Evolutionary conservation across 1,140 invertebrate species (phyloP).

Genomic region (Trichomalopsis sarcophagae): DNA sequence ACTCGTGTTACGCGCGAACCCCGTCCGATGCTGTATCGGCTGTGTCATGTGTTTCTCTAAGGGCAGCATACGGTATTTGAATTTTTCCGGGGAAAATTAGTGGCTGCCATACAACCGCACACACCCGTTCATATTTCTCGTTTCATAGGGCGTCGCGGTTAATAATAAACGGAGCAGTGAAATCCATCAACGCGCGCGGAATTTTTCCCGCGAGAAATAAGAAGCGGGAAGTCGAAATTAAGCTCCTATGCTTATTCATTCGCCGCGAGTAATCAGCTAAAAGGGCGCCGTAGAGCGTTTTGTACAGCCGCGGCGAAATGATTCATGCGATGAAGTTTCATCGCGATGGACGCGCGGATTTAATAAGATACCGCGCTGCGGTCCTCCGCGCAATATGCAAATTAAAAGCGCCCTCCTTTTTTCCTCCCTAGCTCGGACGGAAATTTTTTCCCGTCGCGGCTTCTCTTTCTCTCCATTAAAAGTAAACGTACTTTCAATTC

Average conservation of each 20-base stretch:
- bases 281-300: slow-evolving; percentile 38
- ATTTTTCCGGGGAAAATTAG: too few species aligned
- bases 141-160: background rate
- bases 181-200: slow-evolving; percentile 7
- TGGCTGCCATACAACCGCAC: too few species aligned
- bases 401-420: slow-evolving; percentile 28
- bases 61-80: too few species aligned
- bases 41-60: background rate
- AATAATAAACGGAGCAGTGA: slow-evolving; percentile 22
- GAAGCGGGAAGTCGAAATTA: slow-evolving; percentile 26
- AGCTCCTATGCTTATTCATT: slow-evolving; percentile 39
- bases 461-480: background rate
- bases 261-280: slow-evolving; percentile 45
- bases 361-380: slow-evolving; percentile 35
- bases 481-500: slow-evolving; percentile 15
- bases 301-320: slow-evolving; percentile 21
- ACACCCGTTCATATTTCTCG: too few species aligned
- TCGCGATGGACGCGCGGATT: slow-evolving; percentile 41
- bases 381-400: slow-evolving; percentile 33
- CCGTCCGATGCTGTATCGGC: background rate
- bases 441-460: background rate
- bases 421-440: background rate
- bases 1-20: background rate
- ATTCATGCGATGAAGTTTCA: slow-evolving; percentile 43
- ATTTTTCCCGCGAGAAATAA: slow-evolving; percentile 2